phyloP scores from a whole-genome alignment of 2,888 invertebrate genomes.

The Gisinianus flammeolus region DNA sequence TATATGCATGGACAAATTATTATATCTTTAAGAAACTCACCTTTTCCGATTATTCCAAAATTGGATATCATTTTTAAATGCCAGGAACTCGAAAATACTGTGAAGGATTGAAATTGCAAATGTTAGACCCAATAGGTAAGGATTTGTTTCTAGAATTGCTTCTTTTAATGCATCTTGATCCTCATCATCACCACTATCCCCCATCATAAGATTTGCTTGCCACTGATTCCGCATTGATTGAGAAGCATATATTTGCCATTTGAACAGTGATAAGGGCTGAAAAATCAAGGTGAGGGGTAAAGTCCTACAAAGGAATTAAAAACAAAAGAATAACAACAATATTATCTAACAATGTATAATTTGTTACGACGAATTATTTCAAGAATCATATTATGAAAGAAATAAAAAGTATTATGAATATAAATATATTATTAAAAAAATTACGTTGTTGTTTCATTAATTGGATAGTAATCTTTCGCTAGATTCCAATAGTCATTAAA shows the following conservation, averaged over 20 bases:
- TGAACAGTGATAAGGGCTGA: constrained; percentile 92
- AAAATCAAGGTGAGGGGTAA: constrained; percentile 75
- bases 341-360: too few species aligned
- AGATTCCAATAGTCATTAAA: constrained; percentile 99
- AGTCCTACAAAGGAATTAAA: constrained; percentile 57
- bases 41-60: constrained; percentile 96
- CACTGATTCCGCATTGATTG: constrained; percentile 92
- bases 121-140: constrained; percentile 89
- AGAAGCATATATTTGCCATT: constrained; percentile 98
- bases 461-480: constrained; percentile 88
- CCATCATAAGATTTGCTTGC: constrained; percentile 69
- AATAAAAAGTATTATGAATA: not conserved
- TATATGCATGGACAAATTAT: too few species aligned
- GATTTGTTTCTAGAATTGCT: constrained; percentile 94
- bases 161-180: constrained; percentile 92
- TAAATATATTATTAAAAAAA: constrained; percentile 48
- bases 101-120: constrained; percentile 92
- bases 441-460: constrained; percentile 81
- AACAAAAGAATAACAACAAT: too few species aligned
- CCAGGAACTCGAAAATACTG: constrained; percentile 96
- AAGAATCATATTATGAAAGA: too few species aligned
- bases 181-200: constrained; percentile 73
- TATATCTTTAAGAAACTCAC: too few species aligned
- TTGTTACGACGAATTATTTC: too few species aligned
- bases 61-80: constrained; percentile 99